Percentiles rank a stretch among this genome's conserved stretches.
Evolutionary conservation across 2,797 vertebrate species (phyloP).

Genomic region (Gambusia yucatana): DNA sequence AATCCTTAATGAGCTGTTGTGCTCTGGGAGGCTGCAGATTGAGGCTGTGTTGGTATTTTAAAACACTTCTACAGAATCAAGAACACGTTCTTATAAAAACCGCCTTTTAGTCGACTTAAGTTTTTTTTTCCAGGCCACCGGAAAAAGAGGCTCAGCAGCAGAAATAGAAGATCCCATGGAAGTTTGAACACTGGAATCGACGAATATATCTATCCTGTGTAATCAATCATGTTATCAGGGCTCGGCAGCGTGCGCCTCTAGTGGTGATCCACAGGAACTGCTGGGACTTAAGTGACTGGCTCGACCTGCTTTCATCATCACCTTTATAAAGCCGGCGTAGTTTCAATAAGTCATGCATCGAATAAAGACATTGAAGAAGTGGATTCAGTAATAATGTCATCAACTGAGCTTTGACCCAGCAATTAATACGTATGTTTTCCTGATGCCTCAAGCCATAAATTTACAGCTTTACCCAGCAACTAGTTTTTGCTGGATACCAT

Average conservation of each 20-base stretch:
- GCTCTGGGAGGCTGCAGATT: slow-evolving; percentile 32
- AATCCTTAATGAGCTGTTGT: slow-evolving; percentile 35
- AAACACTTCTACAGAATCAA: slow-evolving; percentile 27
- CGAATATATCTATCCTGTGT: neutral
- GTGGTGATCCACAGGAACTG: neutral
- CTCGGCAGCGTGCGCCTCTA: neutral
- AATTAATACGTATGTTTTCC: neutral
- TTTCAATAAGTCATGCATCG: neutral
- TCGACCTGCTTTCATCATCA: neutral
- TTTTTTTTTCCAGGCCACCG: neutral
- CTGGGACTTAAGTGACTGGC: neutral
- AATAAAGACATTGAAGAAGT: neutral
- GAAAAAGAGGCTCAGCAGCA: neutral
- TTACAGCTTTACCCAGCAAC: neutral
- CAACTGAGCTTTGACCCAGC: neutral
- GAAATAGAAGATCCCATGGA: neutral
- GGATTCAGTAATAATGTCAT: neutral
- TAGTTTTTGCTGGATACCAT: neutral
- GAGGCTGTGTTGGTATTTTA: slow-evolving; percentile 31
- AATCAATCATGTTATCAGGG: neutral
- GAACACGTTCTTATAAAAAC: slow-evolving; percentile 8
- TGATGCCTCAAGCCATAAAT: neutral
- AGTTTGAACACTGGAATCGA: neutral
- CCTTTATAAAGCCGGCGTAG: neutral
- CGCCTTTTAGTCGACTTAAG: neutral